These are phyloP conservation scores for Drosophila pseudoobscura DNA, from an alignment of 1,140 invertebrate genomes.

Conservation along the genomic window DNA sequence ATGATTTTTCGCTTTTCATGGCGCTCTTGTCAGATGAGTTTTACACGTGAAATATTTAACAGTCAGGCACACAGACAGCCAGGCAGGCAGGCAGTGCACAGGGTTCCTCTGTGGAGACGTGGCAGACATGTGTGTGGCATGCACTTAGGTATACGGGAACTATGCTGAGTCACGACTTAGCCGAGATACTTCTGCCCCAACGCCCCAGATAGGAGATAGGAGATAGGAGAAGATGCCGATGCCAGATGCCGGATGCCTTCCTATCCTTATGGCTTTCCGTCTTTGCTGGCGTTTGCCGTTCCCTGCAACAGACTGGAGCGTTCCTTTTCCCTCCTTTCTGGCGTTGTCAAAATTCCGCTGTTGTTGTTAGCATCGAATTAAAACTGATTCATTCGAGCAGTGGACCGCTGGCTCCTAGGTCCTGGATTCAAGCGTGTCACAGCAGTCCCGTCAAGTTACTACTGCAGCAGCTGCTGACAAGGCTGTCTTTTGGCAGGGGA, in stretches of 20 bases:
- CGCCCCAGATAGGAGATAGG: too few relatives aligned
- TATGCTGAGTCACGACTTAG: neutral
- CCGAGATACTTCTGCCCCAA: too few relatives aligned
- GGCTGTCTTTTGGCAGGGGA: neutral
- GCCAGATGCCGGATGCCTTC: too few relatives aligned
- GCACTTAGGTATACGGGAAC: conserved; percentile 6
- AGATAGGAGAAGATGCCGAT: conserved; percentile 1
- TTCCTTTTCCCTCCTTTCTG: neutral
- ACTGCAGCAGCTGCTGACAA: conserved; percentile 11
- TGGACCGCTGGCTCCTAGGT: neutral
- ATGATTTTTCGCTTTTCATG: conserved; percentile 61
- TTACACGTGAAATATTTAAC: conserved; percentile 53
- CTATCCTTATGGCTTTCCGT: conserved; percentile 17
- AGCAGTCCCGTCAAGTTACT: conserved; percentile 3
- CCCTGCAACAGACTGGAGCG: too few relatives aligned
- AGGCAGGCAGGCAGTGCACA: neutral
- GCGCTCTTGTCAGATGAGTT: conserved; percentile 47
- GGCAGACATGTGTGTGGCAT: conserved; percentile 15
- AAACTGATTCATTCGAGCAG: conserved; percentile 46
- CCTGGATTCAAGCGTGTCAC: conserved; percentile 3
- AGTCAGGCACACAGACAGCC: conserved; percentile 13
- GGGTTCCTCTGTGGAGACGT: neutral
- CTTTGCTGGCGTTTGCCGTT: conserved; percentile 18
- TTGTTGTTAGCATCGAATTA: conserved; percentile 47
- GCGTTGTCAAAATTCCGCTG: conserved; percentile 33